Evolutionary conservation across 2,888 invertebrate genomes (phyloP), one percentile per base, ranked within the genome.

Genomic region (Choreutis nemorana): DNA sequence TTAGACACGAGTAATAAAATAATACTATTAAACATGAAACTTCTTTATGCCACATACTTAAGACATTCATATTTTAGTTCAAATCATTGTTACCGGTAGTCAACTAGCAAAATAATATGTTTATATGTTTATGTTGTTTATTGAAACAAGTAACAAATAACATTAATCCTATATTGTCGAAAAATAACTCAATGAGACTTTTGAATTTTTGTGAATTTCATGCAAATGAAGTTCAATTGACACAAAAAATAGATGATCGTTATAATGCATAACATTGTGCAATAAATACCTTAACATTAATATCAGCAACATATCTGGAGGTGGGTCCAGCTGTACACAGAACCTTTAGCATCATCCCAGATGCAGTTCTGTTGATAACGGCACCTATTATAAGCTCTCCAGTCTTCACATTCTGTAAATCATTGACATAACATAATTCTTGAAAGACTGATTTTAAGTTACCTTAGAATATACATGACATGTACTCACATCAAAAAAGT

Each of bases 251-350:
- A 16, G 14, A 18, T 8, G 5, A 6, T 18, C 8, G 18, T 5
- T n/a, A 18, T 18, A 28, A 42, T 41, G 20, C 34, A 39, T 14
- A 41, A 44, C 35, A 31, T 48, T 40, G 34, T 44, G 41, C 32
- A 48, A 48, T 36, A 44, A 54, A 55, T 78, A 93, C 94, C 85
- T 91, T 92, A 33, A 95, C 87, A 63, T 89, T 89, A 41, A 94
- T 85, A 65, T 95, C 93, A 29, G 90, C 89, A 28, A 94, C 87
- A 68, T 91, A 90, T 61, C 90, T 83, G 25, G 88, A 86, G 41
- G 84, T 84, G 29, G 86, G 89, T 39, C 89, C 89, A 34, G 90
- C 88, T 33, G 91, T 88, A 70, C 94, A 94, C 28, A 95, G 77
- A 13, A 96, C 86, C 67, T 90, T 91, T 42, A 95, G 78, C 80